Base-by-base conservation (phyloP, 2,797 vertebrate genomes). In the Gymnopithys bicolor region DNA sequence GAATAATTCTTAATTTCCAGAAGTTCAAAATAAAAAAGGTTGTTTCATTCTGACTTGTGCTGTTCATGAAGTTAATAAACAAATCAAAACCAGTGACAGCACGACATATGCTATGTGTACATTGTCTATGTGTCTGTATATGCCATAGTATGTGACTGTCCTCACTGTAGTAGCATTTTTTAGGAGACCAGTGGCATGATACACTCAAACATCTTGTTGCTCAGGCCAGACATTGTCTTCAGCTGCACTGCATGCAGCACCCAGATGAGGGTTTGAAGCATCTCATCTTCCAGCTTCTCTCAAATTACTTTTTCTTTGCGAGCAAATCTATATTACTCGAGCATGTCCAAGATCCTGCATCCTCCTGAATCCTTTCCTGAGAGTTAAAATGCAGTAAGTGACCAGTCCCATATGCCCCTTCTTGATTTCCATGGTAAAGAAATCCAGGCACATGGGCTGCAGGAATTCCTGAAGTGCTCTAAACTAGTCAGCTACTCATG, bases 201-300 rank as follows among this genome's bases (percentile, higher is more conserved):
- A 3, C 2, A 5, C 10, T 45, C 5, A n/a, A 43, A 8, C 27
- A 43, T 37, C 1, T 2, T 37, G 46, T 13, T 46, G 10, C 37
- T 76, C 32, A 33, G 45, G 11, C 19, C 49, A 49, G 28, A 9
- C 14, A 7, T 1, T 43, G 18, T 4, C 35, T 89, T 78, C 71
- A 89, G 11, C n/a, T 71, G 33, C 17, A 19, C 15, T 32, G 9
- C 19, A 6, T 18, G 18, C 12, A 32, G 30, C 51, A 33, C 8
- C 55, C n/a, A 64, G 10, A 22, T 33, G 19, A 48, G 33, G 46
- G 15, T 51, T 91, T 87, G 66, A 55, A 81, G 19, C 21, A 35
- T 19, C 25, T 76, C 68, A 64, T 11, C 13, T 37, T 53, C 23
- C 55, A 84, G 6, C 4, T 28, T 9, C 45, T 52, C 59, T 62